Evolutionary conservation across 2,113 vertebrate genomes (phyloP), one percentile per base, ranked within the genome.

Genomic region (Mirza zaza): DNA sequence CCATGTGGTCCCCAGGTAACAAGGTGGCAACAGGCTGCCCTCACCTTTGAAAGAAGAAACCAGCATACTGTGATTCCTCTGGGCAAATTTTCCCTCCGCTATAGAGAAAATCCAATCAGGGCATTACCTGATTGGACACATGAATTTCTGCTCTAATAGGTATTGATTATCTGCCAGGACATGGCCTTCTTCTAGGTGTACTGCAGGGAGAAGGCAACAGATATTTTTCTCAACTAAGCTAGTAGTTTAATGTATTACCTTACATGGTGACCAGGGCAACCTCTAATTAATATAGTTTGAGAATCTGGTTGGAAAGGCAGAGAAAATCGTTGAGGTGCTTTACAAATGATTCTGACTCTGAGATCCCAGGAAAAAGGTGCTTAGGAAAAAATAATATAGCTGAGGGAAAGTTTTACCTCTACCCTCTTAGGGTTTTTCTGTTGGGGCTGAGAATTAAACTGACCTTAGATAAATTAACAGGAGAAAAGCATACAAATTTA

Each of bases 81-180:
- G 10, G 39, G n/a, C 50, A 87, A 68, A 50, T 45, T 48, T n/a
- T 45, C 32, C 36, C 14, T 79, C 84, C 85, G 25, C 45, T n/a
- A 21, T 50, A 48, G 83, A 92, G 91, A 94, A 94, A 93, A 91
- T 85, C 89, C 96, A 80, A 89, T 87, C 86, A 93, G 82, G 57
- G 77, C 27, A 91, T 96, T 90, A 70, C 86, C 29, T 89, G 85
- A 89, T 88, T 89, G 82, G 63, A 48, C 79, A 76, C 59, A 95
- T 93, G 76, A 93, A 97, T 95, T 97, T 96, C 45, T 82, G 8
- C 57, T 52, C 85, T 98, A 96, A 97, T 89, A 94, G 63, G 34
- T 95, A 96, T 96, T 67, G 97, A 97, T 94, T 94, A 91, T n/a
- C 85, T 96, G 96, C 88, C 90, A 82, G 82, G 68, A 32, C 34